Base-by-base conservation (phyloP, 2,113 vertebrate species). In the Cephalophus harveyi region DNA sequence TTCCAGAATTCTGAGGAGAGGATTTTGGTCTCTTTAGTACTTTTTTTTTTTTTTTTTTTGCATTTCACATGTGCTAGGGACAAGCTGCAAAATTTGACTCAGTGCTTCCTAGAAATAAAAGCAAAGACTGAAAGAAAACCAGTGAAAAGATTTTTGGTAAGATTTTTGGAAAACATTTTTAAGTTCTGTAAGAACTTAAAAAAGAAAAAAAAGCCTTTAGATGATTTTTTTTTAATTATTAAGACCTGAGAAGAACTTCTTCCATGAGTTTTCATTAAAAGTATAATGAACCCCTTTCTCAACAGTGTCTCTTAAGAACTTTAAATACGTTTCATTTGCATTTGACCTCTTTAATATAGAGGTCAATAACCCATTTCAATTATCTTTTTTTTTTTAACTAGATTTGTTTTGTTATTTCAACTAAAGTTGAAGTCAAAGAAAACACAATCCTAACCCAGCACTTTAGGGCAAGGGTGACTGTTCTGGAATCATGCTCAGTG, bases 401-500 rank as follows among this genome's bases (percentile, higher is more conserved):
- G 17, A 21, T 88, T 91, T 83, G 2, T 30, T 48, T 50, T 33
- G 17, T 71, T 15, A 28, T 59, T 92, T 83, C 5, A 60, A 30
- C 6, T 52, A 40, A 82, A 71, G 7, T 33, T 78, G 16, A 81
- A 67, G 67, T 64, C 33, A 62, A 71, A 30, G n/a, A 85, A 88
- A 54, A 17, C 21, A 54, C 27, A 16, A 52, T 52, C 7, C 7
- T 46, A 64, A 36, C 8, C 64, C 1, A 82, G 19, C 30, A 76
- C 16, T n/a, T 40, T 7, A 62, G 16, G 43, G 13, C 4, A 36
- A 67, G 74, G n/a, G 40, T 27, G 55, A 67, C 5, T 3, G 4
- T 12, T 60, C 12, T 17, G 28, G 21, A 62, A 2, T 27, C n/a
- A 7, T 21, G 4, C 30, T 76, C 17, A 0, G 3, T 1, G 13